A percentile compares a stretch with the other conserved stretches of the same genome.
These are phyloP conservation scores for Acleris holmiana DNA, from an alignment of 2,888 invertebrate genomes.

Conservation along the genomic window DNA sequence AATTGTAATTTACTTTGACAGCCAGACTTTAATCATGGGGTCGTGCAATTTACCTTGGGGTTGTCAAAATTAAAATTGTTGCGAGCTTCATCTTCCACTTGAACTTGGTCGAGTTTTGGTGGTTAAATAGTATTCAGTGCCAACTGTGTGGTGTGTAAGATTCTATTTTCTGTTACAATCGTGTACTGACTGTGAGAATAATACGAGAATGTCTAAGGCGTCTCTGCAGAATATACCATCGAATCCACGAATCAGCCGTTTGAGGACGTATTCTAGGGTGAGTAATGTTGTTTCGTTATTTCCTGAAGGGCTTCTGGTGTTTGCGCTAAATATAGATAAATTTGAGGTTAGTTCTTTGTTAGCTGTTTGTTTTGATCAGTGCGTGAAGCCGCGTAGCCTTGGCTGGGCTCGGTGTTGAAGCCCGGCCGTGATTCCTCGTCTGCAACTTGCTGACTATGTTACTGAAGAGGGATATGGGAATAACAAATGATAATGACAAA, in stretches of 20 bases:
- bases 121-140: slow-evolving; percentile 53
- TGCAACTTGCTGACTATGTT: no score
- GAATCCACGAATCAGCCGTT: slow-evolving; percentile 75
- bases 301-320: slow-evolving; percentile 3
- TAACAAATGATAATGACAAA: no score
- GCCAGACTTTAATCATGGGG: slow-evolving; percentile 51
- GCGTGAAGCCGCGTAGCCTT: slow-evolving; percentile 25
- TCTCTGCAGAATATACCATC: slow-evolving; percentile 79
- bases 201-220: slow-evolving; percentile 74
- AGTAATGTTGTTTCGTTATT: slow-evolving; percentile 45
- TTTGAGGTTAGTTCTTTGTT: slow-evolving; percentile 39
- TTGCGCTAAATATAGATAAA: slow-evolving; percentile 33
- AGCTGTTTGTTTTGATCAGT: slow-evolving; percentile 34
- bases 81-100: slow-evolving; percentile 56
- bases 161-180: slow-evolving; percentile 59
- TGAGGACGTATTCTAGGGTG: slow-evolving; percentile 79
- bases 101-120: slow-evolving; percentile 57
- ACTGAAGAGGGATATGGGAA: no score
- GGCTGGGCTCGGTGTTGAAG: slow-evolving; percentile 7
- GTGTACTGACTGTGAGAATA: slow-evolving; percentile 47
- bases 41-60: slow-evolving; percentile 58
- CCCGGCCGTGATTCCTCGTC: not conserved
- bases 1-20: slow-evolving; percentile 25
- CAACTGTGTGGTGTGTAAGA: slow-evolving; percentile 58
- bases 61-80: slow-evolving; percentile 63